Conservation (phyloP, 2,888 invertebrate species). For the Hirudinaria manillensis region DNA sequence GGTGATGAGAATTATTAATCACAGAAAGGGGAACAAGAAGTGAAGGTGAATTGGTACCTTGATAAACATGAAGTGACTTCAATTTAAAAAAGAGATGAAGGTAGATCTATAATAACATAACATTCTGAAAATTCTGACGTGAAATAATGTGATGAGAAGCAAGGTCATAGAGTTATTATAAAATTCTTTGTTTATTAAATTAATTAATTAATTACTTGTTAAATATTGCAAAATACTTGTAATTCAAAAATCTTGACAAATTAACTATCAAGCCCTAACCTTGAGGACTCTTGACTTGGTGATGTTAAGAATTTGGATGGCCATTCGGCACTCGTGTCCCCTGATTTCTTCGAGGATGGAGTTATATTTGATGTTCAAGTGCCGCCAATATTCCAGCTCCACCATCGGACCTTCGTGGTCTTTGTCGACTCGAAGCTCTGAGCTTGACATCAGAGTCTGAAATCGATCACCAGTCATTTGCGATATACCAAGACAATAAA, state of each 20-base stretch:
- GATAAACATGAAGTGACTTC: too few relatives aligned
- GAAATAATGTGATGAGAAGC: too few relatives aligned
- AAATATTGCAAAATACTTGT: too few relatives aligned
- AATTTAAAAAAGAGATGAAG: background rate
- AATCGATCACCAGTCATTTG: background rate
- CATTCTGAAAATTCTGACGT: background rate
- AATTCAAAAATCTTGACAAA: background rate
- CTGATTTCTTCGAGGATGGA: conserved; percentile 48
- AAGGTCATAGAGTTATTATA: too few relatives aligned
- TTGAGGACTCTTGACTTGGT: conserved; percentile 47
- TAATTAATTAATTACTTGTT: too few relatives aligned
- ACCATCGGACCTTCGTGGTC: conserved; percentile 71
- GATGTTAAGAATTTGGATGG: conserved; percentile 47
- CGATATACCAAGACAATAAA: conserved; percentile 3
- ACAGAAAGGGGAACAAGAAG: too few relatives aligned
- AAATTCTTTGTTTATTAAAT: too few relatives aligned
- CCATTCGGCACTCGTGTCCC: conserved; percentile 46
- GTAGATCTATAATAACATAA: background rate
- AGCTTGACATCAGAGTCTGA: conserved; percentile 25
- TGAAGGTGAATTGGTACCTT: too few relatives aligned
- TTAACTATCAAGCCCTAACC: conserved; percentile 37
- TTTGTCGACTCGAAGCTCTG: conserved; percentile 58
- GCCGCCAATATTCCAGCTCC: conserved; percentile 52
- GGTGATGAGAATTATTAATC: too few relatives aligned
- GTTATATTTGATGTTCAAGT: conserved; percentile 48